Conservation (phyloP, 2,797 vertebrate genomes). For the Hafferia zeledoni region DNA sequence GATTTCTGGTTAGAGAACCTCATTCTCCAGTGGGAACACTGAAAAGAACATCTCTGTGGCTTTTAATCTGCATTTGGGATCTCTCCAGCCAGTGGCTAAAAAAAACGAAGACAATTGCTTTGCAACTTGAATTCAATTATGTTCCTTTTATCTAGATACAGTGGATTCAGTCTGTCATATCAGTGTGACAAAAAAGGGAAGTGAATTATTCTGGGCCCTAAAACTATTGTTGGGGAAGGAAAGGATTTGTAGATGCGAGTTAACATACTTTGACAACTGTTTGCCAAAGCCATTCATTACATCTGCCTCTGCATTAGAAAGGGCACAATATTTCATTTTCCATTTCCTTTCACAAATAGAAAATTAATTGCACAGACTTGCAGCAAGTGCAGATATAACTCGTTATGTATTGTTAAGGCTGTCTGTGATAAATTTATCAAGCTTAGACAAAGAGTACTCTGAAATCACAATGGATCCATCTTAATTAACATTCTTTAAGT, state of each 20-base stretch:
- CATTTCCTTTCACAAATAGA: slow-evolving; percentile 66
- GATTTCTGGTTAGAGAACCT: neutral
- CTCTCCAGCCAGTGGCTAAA: neutral
- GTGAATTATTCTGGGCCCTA: slow-evolving; percentile 18
- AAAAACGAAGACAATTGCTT: neutral
- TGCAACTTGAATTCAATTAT: slow-evolving; percentile 3
- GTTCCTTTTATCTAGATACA: neutral
- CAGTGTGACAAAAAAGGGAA: neutral
- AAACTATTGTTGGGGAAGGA: slow-evolving; percentile 36
- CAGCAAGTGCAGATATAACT: slow-evolving; percentile 61
- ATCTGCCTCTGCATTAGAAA: slow-evolving; percentile 45
- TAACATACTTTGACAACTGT: slow-evolving; percentile 53
- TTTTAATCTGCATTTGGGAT: neutral
- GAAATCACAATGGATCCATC: slow-evolving; percentile 71
- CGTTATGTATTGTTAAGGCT: slow-evolving; percentile 70
- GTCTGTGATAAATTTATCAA: slow-evolving; percentile 71
- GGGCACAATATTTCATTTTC: slow-evolving; percentile 72
- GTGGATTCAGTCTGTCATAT: neutral
- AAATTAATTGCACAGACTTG: slow-evolving; percentile 66
- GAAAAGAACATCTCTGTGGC: neutral
- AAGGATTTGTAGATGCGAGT: slow-evolving; percentile 48
- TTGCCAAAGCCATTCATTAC: slow-evolving; percentile 62
- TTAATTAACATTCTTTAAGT: slow-evolving; percentile 64
- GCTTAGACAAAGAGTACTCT: slow-evolving; percentile 65
- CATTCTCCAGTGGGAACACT: neutral